Evolutionary conservation across 2,797 vertebrate species (phyloP), one percentile per base, ranked within the genome.

Genomic region (Channa striata): DNA sequence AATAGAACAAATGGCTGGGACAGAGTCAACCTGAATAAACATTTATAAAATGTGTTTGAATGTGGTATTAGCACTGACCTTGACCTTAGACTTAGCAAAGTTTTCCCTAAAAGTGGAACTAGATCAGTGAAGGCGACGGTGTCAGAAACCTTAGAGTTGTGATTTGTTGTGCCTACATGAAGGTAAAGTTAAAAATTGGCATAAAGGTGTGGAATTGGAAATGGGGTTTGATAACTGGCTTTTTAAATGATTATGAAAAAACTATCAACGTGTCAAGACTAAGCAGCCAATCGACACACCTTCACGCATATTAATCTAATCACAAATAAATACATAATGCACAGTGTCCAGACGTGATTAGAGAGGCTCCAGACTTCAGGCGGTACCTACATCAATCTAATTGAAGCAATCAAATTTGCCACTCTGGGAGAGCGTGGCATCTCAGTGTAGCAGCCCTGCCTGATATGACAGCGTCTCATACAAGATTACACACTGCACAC

Each of bases 381-480:
- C 11, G 11, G 17, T 44, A 69, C 72, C 77, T 61, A 73, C 74
- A 44, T 87, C 84, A 80, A 75, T 92, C 87, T 88, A 88, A 88
- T 87, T 89, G 85, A 65, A 67, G 69, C 63, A 62, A 91, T 91
- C 74, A 86, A 87, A 94, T 93, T 89, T 91, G 84, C 75, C 79
- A 80, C 72, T 84, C 52, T 72, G 85, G 77, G 84, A 82, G 74
- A 86, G 80, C 49, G 40, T 74, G 58, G 72, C 74, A 11, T 86
- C 87, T 89, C 85, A 74, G 76, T 62, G 81, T 82, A 68, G 68
- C 79, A 62, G 80, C 76, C 75, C 81, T 73, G 86, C 85, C 83
- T 83, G 89, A 92, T 88, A 85, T 91, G 88, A 91, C 91, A 87
- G 90, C 71, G 65, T 72, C 84, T 86, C 85, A 83, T 86, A 90